These are phyloP conservation scores for Phymorhynchus buccinoides DNA, from an alignment of 1,140 invertebrate genomes.

Conservation along the genomic window DNA sequence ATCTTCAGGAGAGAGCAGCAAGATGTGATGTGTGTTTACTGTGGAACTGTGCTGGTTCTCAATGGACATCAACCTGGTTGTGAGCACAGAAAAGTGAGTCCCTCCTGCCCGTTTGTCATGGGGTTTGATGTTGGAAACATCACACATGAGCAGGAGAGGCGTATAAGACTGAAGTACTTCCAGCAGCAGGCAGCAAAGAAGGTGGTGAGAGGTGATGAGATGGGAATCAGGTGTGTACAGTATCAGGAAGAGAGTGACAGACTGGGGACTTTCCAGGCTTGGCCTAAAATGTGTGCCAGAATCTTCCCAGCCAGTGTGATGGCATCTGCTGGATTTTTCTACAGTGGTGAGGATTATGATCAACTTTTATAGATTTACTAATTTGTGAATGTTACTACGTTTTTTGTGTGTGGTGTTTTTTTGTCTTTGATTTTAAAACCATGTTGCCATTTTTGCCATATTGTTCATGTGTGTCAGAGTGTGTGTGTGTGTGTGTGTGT, in stretches of 20 bases:
- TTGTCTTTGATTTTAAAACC: no score
- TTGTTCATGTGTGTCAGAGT: no score
- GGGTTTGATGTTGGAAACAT: slow-evolving; percentile 21
- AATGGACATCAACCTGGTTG: background rate
- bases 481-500: no score
- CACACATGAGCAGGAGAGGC: background rate
- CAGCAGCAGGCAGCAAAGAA: background rate
- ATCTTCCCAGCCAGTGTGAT: background rate
- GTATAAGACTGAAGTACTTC: background rate
- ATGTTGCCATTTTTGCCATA: no score
- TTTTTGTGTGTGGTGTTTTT: no score
- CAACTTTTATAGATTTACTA: no score
- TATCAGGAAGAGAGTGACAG: background rate
- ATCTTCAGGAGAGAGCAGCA: background rate
- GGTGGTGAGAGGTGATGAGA: background rate
- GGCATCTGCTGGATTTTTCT: slow-evolving; percentile 6
- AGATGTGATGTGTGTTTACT: slow-evolving; percentile 12
- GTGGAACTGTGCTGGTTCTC: slow-evolving; percentile 3
- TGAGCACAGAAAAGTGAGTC: background rate
- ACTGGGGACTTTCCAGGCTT: background rate
- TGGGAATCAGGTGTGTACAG: background rate
- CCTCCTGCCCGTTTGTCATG: background rate
- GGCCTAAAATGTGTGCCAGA: background rate
- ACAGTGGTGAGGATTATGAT: slow-evolving; percentile 14
- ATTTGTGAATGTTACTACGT: no score